A percentile compares a stretch with the other conserved stretches of the same genome.
Conservation (phyloP, 2,113 vertebrate genomes). For the Odocoileus hemionus region DNA sequence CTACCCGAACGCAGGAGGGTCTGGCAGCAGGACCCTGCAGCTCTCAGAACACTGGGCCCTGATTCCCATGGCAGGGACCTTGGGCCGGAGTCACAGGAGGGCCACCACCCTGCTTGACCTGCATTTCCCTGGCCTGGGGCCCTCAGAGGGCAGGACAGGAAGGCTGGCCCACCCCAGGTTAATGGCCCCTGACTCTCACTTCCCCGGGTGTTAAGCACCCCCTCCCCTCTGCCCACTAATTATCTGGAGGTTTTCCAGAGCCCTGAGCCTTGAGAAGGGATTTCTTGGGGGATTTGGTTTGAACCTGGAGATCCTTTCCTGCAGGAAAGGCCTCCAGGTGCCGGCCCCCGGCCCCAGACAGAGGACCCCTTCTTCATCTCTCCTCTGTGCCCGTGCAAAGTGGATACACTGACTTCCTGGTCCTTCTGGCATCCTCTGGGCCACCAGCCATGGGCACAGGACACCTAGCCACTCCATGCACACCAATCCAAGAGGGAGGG, state of each 20-base stretch:
- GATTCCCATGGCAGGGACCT: neutral
- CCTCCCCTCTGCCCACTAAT: neutral
- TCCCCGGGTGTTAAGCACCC: neutral
- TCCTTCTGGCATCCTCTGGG: neutral
- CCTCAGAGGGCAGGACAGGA: neutral
- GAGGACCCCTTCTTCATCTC: neutral
- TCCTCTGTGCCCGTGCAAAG: rapidly evolving
- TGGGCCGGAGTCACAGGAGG: neutral
- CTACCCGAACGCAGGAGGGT: rapidly evolving
- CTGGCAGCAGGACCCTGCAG: neutral
- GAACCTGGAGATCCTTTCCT: neutral
- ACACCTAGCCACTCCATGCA: neutral
- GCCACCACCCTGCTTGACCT: neutral
- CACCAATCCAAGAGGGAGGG: neutral
- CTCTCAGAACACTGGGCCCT: rapidly evolving
- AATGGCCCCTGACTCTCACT: conserved; percentile 7
- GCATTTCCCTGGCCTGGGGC: neutral
- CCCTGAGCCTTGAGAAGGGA: neutral
- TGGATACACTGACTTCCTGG: neutral
- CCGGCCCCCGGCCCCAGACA: neutral
- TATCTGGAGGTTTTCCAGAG: neutral
- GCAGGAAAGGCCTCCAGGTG: neutral
- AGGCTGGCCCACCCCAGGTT: neutral
- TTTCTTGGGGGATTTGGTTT: neutral
- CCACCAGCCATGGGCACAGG: neutral